Conservation (phyloP, 2,888 invertebrate genomes). For the Zygaena filipendulae region DNA sequence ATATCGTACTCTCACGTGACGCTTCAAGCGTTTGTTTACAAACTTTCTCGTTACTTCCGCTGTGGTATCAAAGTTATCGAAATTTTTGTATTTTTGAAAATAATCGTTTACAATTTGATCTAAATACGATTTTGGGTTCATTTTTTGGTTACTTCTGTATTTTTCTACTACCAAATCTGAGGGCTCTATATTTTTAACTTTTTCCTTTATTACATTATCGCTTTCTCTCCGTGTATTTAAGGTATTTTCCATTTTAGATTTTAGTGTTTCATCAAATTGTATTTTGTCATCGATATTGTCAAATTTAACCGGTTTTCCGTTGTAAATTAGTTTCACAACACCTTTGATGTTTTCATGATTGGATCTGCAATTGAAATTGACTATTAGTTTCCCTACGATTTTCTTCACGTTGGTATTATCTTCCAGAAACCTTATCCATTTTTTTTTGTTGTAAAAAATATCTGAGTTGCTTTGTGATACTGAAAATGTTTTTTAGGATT, state of each 20-base stretch:
- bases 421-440: too few species aligned
- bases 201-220: neutral
- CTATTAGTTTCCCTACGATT: too few species aligned
- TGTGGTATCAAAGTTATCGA: neutral
- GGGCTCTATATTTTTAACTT: too few species aligned
- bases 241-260: neutral
- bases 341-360: constrained; percentile 38
- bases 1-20: constrained; percentile 37
- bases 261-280: neutral
- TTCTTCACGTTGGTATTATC: too few species aligned
- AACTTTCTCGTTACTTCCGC: neutral
- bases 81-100: constrained; percentile 20
- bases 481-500: too few species aligned
- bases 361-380: too few species aligned
- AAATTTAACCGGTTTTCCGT: constrained; percentile 36
- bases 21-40: constrained; percentile 30
- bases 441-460: too few species aligned
- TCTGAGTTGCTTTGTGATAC: too few species aligned
- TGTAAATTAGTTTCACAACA: constrained; percentile 36
- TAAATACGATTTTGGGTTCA: constrained; percentile 20
- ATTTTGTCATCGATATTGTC: constrained; percentile 16
- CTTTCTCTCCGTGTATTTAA: neutral
- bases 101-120: constrained; percentile 28
- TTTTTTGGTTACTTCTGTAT: constrained; percentile 3
- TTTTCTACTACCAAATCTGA: neutral